A percentile compares a stretch with the other conserved stretches of the same genome.
These are phyloP conservation scores for Peromyscus nudipes DNA, from an alignment of 2,797 vertebrate species.

Conservation along the genomic window DNA sequence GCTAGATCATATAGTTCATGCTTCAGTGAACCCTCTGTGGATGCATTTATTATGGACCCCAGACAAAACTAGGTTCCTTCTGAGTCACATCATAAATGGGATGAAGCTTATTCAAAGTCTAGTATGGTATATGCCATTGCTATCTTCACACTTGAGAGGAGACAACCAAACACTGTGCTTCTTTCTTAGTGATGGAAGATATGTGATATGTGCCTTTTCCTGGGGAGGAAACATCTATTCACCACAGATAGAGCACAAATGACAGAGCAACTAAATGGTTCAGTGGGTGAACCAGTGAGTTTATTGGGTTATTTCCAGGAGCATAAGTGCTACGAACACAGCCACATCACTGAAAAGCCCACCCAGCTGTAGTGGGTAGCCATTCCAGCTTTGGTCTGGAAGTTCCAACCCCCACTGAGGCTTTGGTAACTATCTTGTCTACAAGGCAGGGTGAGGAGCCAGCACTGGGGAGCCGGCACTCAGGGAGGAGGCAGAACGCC, in stretches of 20 bases:
- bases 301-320: not conserved
- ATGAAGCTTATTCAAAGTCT: not conserved
- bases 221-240: not conserved
- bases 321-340: not conserved
- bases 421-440: too few relatives aligned
- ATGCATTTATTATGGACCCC: not conserved
- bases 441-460: too few relatives aligned
- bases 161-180: not conserved
- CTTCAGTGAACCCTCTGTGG: not conserved
- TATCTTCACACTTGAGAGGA: not conserved
- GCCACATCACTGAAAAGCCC: not conserved
- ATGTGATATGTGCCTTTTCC: not conserved
- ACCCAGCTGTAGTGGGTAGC: too few relatives aligned
- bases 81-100: not conserved
- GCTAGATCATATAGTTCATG: too few relatives aligned
- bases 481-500: too few relatives aligned
- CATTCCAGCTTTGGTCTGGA: too few relatives aligned
- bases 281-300: not conserved
- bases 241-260: not conserved
- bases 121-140: not conserved
- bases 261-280: not conserved
- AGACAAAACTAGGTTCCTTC: not conserved
- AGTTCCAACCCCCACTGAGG: too few relatives aligned
- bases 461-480: too few relatives aligned
- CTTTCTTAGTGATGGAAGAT: not conserved